Evolutionary conservation across 1,140 invertebrate species (phyloP), one percentile per base, ranked within the genome.

Genomic region (Nebria ingens): DNA sequence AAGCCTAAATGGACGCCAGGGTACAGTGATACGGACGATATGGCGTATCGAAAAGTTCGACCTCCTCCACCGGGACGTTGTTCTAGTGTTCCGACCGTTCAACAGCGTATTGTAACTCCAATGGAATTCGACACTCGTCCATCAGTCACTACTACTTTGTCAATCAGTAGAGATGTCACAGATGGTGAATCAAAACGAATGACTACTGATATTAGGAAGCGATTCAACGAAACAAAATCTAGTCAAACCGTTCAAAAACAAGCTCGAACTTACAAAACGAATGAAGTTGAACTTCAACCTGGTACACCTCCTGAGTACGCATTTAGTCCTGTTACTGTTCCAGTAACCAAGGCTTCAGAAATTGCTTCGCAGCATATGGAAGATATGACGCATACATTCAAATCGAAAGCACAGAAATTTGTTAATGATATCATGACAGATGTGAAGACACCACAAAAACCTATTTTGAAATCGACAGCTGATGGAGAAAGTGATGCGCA

Each of bases 361-460:
- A 69, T 79, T 55, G 80, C 80, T 22, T 72, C 76, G 17, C 75
- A 78, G 59, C 79, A 83, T 60, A 80, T 83, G 73, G 76, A 71
- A 54, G 79, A 80, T 51, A 83, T 87, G 82, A 82, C 79, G 20
- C 77, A 78, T 51, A 79, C 77, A 56, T 86, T 86, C 68, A 83
- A 83, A 59, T 76, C 79, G 3, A 86, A 84, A 65, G 80, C 84
- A 1, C 80, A 85, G 64, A 76, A 83, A 60, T 87, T 86, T 61
- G 76, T 81, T 17, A 74, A 76, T 42, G 81, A 86, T 54, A 78
- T 86, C 19, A 79, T 82, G 62, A 74, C 73, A 23, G 82, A 84
- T 68, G 66, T 83, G 21, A 76, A 73, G 19, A 65, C 65, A 21
- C 63, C 66, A 65, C 67, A 73, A 58, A 65, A 72, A 52, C 73